Percentiles rank a stretch among this genome's conserved stretches.
Conservation (phyloP, 2,888 invertebrate genomes). For the Morpho helenor region DNA sequence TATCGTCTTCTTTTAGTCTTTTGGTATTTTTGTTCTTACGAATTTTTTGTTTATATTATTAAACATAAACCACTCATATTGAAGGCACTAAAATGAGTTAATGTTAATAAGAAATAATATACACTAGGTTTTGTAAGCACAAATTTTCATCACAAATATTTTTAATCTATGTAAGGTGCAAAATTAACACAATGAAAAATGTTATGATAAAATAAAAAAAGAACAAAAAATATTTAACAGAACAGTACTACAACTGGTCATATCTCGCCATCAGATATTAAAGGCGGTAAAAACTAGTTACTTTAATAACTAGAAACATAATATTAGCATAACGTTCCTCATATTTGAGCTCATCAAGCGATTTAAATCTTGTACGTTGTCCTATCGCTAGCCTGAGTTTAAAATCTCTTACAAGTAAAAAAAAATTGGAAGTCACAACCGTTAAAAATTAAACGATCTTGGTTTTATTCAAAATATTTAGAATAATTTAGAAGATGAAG, state of each 20-base stretch:
- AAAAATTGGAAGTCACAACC: constrained; percentile 19
- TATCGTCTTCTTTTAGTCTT: too few species aligned
- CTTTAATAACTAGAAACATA: constrained; percentile 28
- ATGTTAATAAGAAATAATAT: background rate
- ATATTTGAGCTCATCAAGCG: constrained; percentile 50
- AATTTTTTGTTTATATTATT: too few species aligned
- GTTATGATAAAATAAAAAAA: background rate
- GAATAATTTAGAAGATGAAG: too few species aligned
- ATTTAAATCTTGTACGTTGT: constrained; percentile 38
- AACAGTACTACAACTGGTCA: constrained; percentile 51
- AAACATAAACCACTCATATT: too few species aligned
- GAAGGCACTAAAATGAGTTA: background rate
- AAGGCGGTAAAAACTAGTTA: constrained; percentile 45
- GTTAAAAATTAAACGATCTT: constrained; percentile 12
- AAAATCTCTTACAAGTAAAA: constrained; percentile 42
- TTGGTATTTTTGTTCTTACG: too few species aligned
- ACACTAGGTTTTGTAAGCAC: background rate
- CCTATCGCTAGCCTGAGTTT: constrained; percentile 43
- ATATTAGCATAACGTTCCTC: constrained; percentile 42
- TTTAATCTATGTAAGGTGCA: too few species aligned
- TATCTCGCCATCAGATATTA: constrained; percentile 35
- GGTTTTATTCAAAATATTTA: too few species aligned
- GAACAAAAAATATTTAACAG: constrained; percentile 37
- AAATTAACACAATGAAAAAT: too few species aligned
- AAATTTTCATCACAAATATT: background rate